Conservation (phyloP, 2,113 vertebrate species). For the Hippocampus barbouri region DNA sequence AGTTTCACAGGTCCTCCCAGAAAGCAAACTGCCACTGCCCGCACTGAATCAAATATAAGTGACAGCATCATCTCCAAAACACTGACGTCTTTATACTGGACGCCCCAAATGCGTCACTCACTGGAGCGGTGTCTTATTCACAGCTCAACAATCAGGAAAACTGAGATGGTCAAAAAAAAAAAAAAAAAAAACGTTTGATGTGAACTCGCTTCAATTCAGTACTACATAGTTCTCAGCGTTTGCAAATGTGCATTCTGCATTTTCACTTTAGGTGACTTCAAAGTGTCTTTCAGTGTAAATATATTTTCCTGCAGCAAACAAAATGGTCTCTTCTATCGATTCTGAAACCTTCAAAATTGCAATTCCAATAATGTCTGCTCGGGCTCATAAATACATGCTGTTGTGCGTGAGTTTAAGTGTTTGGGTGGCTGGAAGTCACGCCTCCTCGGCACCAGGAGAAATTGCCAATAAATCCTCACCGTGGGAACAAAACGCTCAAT, state of each 20-base stretch:
- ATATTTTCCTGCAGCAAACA: background rate
- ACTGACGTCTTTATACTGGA: background rate
- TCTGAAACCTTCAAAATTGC: background rate
- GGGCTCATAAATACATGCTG: background rate
- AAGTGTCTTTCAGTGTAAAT: no score
- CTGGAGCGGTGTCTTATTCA: no score
- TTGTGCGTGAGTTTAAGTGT: background rate
- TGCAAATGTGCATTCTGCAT: no score
- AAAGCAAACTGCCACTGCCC: background rate
- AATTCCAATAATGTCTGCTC: background rate
- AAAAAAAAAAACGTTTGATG: no score
- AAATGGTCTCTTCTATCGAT: background rate
- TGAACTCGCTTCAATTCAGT: no score
- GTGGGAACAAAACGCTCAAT: conserved; percentile 14
- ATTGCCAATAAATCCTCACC: conserved; percentile 25
- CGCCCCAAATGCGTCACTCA: no score
- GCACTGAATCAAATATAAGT: background rate
- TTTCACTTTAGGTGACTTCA: no score
- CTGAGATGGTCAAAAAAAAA: no score
- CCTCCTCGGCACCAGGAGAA: background rate
- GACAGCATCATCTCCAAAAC: background rate
- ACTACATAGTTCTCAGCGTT: no score
- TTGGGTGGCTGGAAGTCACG: background rate
- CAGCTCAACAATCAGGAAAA: no score
- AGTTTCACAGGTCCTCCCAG: conserved; percentile 2